Evolutionary conservation across 2,888 invertebrate genomes (phyloP).

Genomic region (Agrotis puta): DNA sequence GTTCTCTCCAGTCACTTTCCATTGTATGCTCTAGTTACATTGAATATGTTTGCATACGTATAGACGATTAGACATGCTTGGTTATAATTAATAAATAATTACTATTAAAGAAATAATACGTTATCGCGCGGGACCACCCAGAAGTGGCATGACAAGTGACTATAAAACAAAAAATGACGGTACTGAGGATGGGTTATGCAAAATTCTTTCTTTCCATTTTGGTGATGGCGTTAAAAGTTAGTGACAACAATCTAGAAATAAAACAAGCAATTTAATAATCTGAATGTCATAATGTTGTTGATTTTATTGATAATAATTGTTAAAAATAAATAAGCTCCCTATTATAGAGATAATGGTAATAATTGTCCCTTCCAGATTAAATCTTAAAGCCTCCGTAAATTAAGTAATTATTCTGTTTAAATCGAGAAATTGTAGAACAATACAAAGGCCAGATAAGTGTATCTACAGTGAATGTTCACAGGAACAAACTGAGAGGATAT

Average conservation of each 20-base stretch:
- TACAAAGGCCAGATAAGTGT: conserved; percentile 49
- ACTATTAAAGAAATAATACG: no score
- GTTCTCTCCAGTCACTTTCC: conserved; percentile 25
- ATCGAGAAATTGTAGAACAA: conserved; percentile 46
- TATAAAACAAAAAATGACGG: no score
- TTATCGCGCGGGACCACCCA: no score
- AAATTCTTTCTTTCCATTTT: neutral
- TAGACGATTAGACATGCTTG: no score
- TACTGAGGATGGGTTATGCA: no score
- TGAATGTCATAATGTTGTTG: neutral
- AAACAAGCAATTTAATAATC: neutral
- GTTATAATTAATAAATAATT: neutral
- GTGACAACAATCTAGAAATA: neutral
- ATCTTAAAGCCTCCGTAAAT: conserved; percentile 21
- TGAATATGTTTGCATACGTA: conserved; percentile 6
- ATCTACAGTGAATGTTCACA: conserved; percentile 54
- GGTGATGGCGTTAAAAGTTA: neutral
- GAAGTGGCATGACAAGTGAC: no score
- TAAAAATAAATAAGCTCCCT: neutral
- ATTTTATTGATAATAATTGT: no score
- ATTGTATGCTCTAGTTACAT: conserved; percentile 30
- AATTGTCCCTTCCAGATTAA: neutral
- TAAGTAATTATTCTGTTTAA: conserved; percentile 38
- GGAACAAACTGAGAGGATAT: conserved; percentile 55
- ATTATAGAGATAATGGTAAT: conserved; percentile 6